Percentiles rank a stretch among this genome's conserved stretches.
Conservation (phyloP, 2,113 vertebrate genomes). For the Tautogolabrus adspersus region DNA sequence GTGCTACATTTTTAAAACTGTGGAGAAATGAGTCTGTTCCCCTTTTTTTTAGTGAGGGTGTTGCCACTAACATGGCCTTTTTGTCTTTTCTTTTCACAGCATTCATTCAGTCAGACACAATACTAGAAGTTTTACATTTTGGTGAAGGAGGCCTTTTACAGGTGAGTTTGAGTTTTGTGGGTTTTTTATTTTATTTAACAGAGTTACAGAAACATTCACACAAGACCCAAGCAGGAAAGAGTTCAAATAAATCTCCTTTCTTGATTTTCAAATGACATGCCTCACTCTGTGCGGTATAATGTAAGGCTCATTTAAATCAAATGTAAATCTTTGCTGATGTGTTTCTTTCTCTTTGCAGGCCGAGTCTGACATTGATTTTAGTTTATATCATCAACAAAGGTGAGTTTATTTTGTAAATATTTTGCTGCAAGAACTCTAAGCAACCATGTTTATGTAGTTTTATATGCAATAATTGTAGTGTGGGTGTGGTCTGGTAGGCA, state of each 20-base stretch:
- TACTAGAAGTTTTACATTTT: slow-evolving; percentile 98
- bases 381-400: slow-evolving; percentile 87
- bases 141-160: slow-evolving; percentile 95
- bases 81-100: slow-evolving; percentile 79
- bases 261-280: neutral
- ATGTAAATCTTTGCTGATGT: neutral
- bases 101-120: slow-evolving; percentile 97
- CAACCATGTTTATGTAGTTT: neutral
- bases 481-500: neutral
- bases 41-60: neutral
- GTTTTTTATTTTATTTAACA: neutral
- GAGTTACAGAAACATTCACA: neutral
- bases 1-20: neutral
- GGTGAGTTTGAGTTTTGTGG: slow-evolving; percentile 80
- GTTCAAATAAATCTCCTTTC: neutral
- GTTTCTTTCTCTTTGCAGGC: slow-evolving; percentile 68
- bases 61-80: neutral
- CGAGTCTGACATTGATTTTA: slow-evolving; percentile 84
- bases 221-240: neutral
- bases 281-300: neutral
- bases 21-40: neutral
- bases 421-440: neutral
- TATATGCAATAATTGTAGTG: fast-evolving
- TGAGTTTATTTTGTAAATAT: slow-evolving; percentile 48
- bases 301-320: neutral